Evolutionary conservation across 2,888 invertebrate species (phyloP), one percentile per base, ranked within the genome.

Genomic region (Xestia xanthographa): DNA sequence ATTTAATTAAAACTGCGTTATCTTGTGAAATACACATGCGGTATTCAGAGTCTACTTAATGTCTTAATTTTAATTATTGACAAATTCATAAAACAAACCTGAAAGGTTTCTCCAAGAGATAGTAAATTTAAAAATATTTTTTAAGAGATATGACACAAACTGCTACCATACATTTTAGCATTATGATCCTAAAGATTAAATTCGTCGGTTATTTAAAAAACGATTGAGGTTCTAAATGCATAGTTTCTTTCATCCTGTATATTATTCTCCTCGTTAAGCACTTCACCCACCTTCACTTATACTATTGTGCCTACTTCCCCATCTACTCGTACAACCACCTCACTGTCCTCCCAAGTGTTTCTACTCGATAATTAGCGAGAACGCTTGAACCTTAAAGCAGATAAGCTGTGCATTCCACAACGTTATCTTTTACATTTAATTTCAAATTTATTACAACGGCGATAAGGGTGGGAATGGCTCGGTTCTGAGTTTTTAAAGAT

Each of bases 341-440:
- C 87, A 41, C 53, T 82, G 80, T 29, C 72, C 17, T 80, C 74
- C 81, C 79, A 74, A 88, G 83, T 87, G 90, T 90, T 90, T 90
- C 87, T 90, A 88, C 88, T 90, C 86, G 89, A 93, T 93, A 93
- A 94, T 94, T 94, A 93, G 92, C 92, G 90, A 90, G 90, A 89
- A 90, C 86, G 89, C 91, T 90, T 88, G 88, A 92, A 92, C 91
- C 89, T 86, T 90, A 88, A 88, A 89, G 90, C 86, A 90, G 91
- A 93, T 92, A 93, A 92, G 91, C 87, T 81, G 83, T 86, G 88
- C 88, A 89, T 89, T 91, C 85, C 83, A 86, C 91, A 85, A 89
- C 74, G 71, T 84, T 87, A 84, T 87, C 85, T 83, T 80, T 84
- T 83, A 79, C 83, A 82, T 84, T 88, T 88, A 83, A 88, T 83